phyloP scores from a whole-genome alignment of 2,113 vertebrate genomes.

The Chiloscyllium plagiosum region DNA sequence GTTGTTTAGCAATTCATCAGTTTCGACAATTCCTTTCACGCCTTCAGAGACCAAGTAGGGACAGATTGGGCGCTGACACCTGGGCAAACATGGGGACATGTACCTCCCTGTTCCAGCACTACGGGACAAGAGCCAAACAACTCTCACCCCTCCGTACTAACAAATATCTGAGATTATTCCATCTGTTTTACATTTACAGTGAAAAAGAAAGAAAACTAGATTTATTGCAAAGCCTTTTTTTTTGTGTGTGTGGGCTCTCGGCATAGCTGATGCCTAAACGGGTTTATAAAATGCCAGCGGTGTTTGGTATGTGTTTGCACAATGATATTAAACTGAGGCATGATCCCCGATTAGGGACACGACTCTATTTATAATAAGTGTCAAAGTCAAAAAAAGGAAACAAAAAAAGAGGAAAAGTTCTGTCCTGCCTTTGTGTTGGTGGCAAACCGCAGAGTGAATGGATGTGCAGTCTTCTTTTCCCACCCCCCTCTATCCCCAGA shows the following conservation, averaged over 20 bases:
- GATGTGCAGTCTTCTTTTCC: neutral
- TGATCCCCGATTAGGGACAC: slow-evolving; percentile 25
- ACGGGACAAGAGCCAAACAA: neutral
- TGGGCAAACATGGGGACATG: neutral
- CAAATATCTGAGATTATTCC: neutral
- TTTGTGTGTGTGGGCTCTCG: neutral
- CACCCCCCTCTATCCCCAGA: neutral
- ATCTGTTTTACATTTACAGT: neutral
- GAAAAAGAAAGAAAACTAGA: neutral
- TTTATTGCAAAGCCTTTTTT: neutral
- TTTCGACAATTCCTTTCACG: neutral
- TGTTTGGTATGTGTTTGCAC: neutral
- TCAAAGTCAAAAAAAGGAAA: slow-evolving; percentile 21
- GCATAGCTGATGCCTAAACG: neutral
- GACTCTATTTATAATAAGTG: neutral
- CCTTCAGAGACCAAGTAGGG: neutral
- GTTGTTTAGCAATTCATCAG: neutral
- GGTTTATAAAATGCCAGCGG: neutral
- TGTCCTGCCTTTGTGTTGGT: slow-evolving; percentile 10
- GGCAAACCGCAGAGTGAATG: slow-evolving; percentile 15
- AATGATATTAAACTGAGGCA: neutral
- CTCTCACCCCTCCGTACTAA: neutral
- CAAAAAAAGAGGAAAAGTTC: slow-evolving; percentile 16
- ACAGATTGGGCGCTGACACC: neutral
- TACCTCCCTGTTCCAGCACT: neutral